Percentiles rank a stretch among this genome's conserved stretches.
Evolutionary conservation across 2,888 invertebrate species (phyloP).

Genomic region (Drosophila stalkeri): DNA sequence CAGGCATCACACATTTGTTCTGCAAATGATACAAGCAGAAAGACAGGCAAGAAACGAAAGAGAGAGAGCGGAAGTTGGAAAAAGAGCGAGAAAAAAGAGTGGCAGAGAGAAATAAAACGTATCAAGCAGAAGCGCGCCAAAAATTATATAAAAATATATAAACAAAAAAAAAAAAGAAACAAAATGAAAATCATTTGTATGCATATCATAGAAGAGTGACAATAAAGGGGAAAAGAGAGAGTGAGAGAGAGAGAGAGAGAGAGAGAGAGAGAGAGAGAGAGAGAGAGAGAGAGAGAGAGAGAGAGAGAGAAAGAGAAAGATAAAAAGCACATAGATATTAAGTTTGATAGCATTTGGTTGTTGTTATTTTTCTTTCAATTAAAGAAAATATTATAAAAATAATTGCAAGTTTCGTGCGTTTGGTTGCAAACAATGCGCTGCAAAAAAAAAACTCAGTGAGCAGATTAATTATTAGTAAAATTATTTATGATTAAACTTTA

Average conservation of each 20-base stretch:
- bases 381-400: constrained; percentile 32
- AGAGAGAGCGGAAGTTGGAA: constrained; percentile 10
- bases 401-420: constrained; percentile 56
- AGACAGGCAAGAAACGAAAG: constrained; percentile 33
- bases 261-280: neutral
- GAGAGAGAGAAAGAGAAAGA: constrained; percentile 12
- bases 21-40: constrained; percentile 68
- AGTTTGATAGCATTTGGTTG: constrained; percentile 16
- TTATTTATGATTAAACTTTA: constrained; percentile 2
- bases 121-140: constrained; percentile 2
- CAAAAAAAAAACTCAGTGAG: constrained; percentile 56
- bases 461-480: constrained; percentile 16
- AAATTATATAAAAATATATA: constrained; percentile 8
- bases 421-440: constrained; percentile 63
- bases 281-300: neutral
- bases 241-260: neutral
- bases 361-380: constrained; percentile 17
- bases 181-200: neutral
- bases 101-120: neutral
- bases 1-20: constrained; percentile 85
- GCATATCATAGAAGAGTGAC: constrained; percentile 1
- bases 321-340: constrained; percentile 35
- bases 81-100: neutral
- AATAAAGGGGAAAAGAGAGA: too few relatives aligned
- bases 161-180: neutral